Evolutionary conservation across 2,113 vertebrate genomes (phyloP).

Genomic region (Istiophorus platypterus): DNA sequence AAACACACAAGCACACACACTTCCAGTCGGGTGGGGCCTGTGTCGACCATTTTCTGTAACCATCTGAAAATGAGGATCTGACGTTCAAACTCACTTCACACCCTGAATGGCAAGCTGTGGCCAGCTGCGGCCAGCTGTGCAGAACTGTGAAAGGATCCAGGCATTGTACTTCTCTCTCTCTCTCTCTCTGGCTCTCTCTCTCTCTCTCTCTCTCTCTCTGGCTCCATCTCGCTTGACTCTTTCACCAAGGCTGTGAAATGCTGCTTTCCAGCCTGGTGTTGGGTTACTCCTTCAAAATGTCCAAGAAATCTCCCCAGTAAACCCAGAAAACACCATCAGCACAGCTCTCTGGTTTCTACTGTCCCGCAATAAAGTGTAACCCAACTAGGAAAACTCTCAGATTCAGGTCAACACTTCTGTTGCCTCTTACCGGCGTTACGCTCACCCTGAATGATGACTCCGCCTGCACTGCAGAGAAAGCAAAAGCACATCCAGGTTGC

Average conservation of each 20-base stretch:
- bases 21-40: too few relatives aligned
- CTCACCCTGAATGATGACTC: slow-evolving; percentile 37
- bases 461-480: slow-evolving; percentile 28
- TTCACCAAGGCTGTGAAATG: neutral
- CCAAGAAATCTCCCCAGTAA: neutral
- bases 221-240: too few relatives aligned
- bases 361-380: too few relatives aligned
- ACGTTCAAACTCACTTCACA: neutral
- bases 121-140: neutral
- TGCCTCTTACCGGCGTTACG: slow-evolving; percentile 21
- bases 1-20: too few relatives aligned
- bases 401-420: slow-evolving; percentile 22
- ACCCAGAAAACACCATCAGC: neutral
- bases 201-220: too few relatives aligned
- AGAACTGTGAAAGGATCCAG: neutral
- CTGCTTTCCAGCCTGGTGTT: neutral
- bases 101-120: neutral
- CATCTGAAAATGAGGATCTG: neutral
- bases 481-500: slow-evolving; percentile 37
- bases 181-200: too few relatives aligned
- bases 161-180: too few relatives aligned
- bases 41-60: neutral
- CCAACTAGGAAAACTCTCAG: neutral
- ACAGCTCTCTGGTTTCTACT: neutral
- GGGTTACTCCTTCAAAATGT: too few relatives aligned